Base-by-base conservation (phyloP, 2,888 invertebrate species). In the Calameuta pallipes region DNA sequence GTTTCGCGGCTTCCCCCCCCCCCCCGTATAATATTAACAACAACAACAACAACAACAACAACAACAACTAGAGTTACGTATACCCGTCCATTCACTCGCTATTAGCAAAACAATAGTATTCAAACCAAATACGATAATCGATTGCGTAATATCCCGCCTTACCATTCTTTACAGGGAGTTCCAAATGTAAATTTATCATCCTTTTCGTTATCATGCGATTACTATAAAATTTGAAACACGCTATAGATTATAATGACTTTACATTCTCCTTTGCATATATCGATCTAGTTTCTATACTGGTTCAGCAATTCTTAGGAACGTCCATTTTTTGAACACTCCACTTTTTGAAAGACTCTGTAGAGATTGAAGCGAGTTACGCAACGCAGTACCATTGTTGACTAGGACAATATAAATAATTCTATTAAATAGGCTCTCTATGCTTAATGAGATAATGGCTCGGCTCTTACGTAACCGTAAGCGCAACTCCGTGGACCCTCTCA, bases 401-500 rank as follows among this genome's bases (percentile, higher is more conserved):
- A 56, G 23, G 56, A 56, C 56, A 56, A 56, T 56, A 6, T 15
- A 23, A 56, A 56, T 56, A 56, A 56, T 56, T 56, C 23, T 56
- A 56, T 56, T 56, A 56, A 56, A 56, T 56, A 56, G 56, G 56
- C 23, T 56, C 56, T 56, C 56, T 56, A 56, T 56, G 56, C 56
- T 56, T 56, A 56, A 56, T 56, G 23, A 56, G 56, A 56, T 56
- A 56, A 23, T 56, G 56, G 56, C 56, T 56, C 56, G 23, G 56
- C 56, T 56, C 56, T 56, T 2, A 56, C 56, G 56, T 56, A 56
- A 71, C 81, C 82, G 83, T 86, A 82, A 86, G 83, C 82, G 79
- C 87, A 87, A 87, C 84, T 86, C 84, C 86, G 82, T 88, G 88
- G 87, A 88, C 88, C 87, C 87, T 86, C 87, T 87, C 85, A 83